Base-by-base conservation (phyloP, 1,140 invertebrate genomes). In the Anastatus disparis region DNA sequence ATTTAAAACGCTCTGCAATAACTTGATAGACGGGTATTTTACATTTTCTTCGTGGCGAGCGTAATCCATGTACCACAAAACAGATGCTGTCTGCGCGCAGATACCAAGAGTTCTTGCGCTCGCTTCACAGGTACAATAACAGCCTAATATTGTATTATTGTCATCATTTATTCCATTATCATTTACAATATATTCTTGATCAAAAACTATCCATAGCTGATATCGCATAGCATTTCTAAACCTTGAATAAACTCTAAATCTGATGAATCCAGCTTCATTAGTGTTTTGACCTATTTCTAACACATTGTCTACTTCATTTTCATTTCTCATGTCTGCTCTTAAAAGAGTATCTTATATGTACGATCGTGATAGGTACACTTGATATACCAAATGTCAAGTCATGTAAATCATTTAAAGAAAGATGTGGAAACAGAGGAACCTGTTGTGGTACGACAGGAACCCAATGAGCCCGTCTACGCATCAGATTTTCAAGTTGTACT, bases 311-410 rank as follows among this genome's bases (percentile, higher is more conserved):
- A 63, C 71, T 15, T 63, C 6, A 13, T 72, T 35, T 13, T 68
- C 53, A 50, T 58, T 59, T 52, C 63, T 42, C 6, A 56, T 31
- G 48, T 58, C 31, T 12, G 62, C 42, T 63, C 71, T 56, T 26
- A 26, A 1, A 10, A 64, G 13, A 61, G 44, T 72, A 35, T 72
- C 59, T 22, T 72, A 65, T 6, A 72, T 62, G 20, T 67, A 72
- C 3, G 70, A 72, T 22, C 13, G 42, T 48, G 65, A 27, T 2
- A 72, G 42, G 26, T 58, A 56, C 4, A 73, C 13, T 59, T 73
- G 65, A 31, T 69, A 73, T 24, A 38, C 71, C 71, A 31, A 73
- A 20, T 12, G 40, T 72, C 1, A 38, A 12, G 12, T 6, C 35
- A 7, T 38, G 35, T 12, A 38, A 38, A 12, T 38, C 35, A 38